These are phyloP conservation scores for Tipula lateralis DNA, from an alignment of 2,888 invertebrate genomes.

Conservation along the genomic window DNA sequence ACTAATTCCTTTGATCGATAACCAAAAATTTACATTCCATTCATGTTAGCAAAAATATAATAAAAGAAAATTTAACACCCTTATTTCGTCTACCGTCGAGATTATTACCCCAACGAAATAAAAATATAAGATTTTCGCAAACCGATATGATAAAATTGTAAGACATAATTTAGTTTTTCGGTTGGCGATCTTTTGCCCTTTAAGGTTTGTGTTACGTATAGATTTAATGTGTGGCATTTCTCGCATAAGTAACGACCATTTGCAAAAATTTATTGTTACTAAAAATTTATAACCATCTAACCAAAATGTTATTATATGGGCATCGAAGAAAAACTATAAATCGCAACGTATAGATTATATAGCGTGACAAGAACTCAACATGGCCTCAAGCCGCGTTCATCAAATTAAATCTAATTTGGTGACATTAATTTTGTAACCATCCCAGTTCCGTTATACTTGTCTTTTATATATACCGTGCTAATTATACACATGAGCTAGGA, in stretches of 20 bases:
- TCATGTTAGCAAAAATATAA: not conserved
- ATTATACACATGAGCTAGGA: not conserved
- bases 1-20: not conserved
- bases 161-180: too few species aligned
- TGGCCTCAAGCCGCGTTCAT: not conserved
- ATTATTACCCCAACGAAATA: not conserved
- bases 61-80: not conserved
- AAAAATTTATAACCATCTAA: too few species aligned
- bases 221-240: not conserved
- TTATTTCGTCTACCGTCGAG: not conserved
- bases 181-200: not conserved
- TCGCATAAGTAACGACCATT: not conserved
- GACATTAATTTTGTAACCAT: not conserved
- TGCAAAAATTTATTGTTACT: not conserved
- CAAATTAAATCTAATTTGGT: not conserved
- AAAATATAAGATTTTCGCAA: not conserved
- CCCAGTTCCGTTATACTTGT: not conserved
- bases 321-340: not conserved
- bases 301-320: too few species aligned
- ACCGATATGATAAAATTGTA: not conserved
- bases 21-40: not conserved
- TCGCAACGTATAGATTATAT: not conserved
- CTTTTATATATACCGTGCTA: not conserved
- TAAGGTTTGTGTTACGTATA: not conserved
- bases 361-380: not conserved